These are phyloP conservation scores for Sialis lutaria DNA, from an alignment of 2,888 invertebrate genomes.

Conservation along the genomic window DNA sequence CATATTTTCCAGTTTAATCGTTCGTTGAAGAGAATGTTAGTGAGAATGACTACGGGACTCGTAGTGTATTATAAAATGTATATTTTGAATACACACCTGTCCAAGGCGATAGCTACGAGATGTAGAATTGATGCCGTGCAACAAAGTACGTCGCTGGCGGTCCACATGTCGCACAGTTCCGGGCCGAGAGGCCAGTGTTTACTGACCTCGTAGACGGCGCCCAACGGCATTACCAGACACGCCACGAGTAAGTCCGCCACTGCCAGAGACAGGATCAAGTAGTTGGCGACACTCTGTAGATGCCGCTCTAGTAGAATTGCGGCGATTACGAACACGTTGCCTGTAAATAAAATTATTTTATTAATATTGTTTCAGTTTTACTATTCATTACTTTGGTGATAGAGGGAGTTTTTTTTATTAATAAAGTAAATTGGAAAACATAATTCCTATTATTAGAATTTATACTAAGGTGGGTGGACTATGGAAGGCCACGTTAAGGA, in stretches of 20 bases:
- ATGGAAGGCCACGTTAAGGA: no score
- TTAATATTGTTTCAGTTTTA: no score
- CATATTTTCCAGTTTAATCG: no score
- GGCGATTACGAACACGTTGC: slow-evolving; percentile 88
- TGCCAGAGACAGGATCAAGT: slow-evolving; percentile 76
- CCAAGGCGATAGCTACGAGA: slow-evolving; percentile 64
- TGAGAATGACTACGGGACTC: no score
- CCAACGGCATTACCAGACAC: slow-evolving; percentile 60
- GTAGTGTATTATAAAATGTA: no score
- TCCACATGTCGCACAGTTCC: slow-evolving; percentile 87
- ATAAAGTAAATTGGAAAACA: no score
- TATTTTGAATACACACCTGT: slow-evolving; percentile 36
- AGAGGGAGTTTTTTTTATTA: no score
- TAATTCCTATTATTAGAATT: no score
- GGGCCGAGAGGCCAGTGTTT: slow-evolving; percentile 74
- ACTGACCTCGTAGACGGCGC: slow-evolving; percentile 61
- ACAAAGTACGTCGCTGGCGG: slow-evolving; percentile 79
- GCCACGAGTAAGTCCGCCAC: slow-evolving; percentile 85
- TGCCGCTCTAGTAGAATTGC: slow-evolving; percentile 77
- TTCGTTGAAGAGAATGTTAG: no score
- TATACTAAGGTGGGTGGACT: no score
- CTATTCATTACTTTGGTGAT: no score
- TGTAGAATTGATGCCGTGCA: slow-evolving; percentile 72
- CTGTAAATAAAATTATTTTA: slow-evolving; percentile 28
- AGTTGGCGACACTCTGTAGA: slow-evolving; percentile 77